phyloP scores from a whole-genome alignment of 2,888 invertebrate species.

The Holacanthella duospinosa region DNA sequence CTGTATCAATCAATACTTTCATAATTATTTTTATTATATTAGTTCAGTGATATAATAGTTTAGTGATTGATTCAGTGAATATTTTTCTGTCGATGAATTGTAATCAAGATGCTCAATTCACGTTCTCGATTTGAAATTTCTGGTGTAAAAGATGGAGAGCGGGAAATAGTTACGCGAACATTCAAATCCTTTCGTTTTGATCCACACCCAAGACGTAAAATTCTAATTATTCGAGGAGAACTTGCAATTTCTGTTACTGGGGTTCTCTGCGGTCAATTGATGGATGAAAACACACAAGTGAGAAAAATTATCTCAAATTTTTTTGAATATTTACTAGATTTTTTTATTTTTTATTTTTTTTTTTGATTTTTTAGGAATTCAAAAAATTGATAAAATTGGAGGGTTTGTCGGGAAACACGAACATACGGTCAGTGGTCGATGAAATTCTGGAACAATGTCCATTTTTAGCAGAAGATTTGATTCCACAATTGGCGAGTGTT shows the following conservation, averaged over 20 bases:
- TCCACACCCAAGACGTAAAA: conserved; percentile 28
- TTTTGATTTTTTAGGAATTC: conserved; percentile 49
- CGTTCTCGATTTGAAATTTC: not conserved
- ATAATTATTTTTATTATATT: no score
- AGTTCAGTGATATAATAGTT: no score
- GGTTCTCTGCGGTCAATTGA: conserved; percentile 22
- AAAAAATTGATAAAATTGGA: conserved; percentile 74
- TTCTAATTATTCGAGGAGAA: conserved; percentile 32
- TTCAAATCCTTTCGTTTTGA: conserved; percentile 32
- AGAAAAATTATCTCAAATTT: not conserved
- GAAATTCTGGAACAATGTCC: conserved; percentile 79
- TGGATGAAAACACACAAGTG: conserved; percentile 32
- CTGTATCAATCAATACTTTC: no score
- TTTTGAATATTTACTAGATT: not conserved
- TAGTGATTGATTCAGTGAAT: no score
- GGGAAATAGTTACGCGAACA: conserved; percentile 27
- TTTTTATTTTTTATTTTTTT: conserved; percentile 6
- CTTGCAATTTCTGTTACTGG: conserved; percentile 26
- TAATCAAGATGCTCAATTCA: not conserved
- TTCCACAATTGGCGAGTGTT: conserved; percentile 8
- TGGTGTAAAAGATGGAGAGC: not conserved
- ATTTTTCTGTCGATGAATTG: no score
- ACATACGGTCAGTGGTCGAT: conserved; percentile 64
- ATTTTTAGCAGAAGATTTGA: conserved; percentile 53
- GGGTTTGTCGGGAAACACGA: conserved; percentile 64